Percentiles rank a stretch among this genome's conserved stretches.
Conservation (phyloP, 2,797 vertebrate species). For the Cuculus canorus region DNA sequence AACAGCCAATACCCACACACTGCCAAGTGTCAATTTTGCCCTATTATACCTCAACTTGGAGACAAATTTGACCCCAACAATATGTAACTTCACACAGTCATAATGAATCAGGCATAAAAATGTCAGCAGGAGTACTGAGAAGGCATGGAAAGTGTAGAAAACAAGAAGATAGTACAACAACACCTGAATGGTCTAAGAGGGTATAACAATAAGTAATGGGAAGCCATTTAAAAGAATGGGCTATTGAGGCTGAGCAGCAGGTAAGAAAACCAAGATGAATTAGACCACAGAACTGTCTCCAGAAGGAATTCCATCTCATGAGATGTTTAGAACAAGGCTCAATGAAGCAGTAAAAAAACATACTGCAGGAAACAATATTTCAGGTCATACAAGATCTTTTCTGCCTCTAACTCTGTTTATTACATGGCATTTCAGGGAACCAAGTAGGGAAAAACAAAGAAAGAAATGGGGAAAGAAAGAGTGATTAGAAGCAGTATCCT, state of each 20-base stretch:
- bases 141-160: neutral
- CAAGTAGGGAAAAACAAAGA: neutral
- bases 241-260: neutral
- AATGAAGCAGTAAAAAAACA: neutral
- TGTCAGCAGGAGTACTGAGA: neutral
- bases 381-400: neutral
- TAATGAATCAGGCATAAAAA: slow-evolving; percentile 1
- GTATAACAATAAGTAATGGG: neutral
- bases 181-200: neutral
- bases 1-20: neutral
- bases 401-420: neutral
- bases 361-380: neutral
- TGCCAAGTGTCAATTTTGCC: neutral
- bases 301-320: neutral
- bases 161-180: neutral
- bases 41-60: neutral
- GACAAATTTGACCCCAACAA: neutral
- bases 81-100: neutral
- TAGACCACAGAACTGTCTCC: neutral
- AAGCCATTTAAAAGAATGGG: neutral
- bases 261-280: neutral
- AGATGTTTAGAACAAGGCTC: neutral
- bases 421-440: neutral
- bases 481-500: neutral
- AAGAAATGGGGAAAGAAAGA: neutral